Percentiles rank a stretch among this genome's conserved stretches.
Conservation (phyloP, 2,888 invertebrate species). For the Campaea margaritaria region DNA sequence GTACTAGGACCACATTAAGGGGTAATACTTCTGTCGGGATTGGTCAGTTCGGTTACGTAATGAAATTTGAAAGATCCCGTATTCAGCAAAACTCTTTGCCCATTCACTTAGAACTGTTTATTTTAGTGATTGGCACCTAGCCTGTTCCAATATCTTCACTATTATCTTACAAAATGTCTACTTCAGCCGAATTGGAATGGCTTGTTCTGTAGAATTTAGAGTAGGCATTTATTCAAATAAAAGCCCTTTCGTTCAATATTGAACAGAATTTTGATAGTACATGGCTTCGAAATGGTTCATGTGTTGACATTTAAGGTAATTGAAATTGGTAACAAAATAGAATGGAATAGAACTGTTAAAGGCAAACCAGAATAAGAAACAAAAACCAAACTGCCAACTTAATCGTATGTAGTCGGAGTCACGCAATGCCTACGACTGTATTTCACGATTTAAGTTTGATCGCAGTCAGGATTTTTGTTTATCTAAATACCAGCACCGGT, state of each 20-base stretch:
- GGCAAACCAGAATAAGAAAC: too few relatives aligned
- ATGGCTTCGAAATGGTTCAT: conserved; percentile 15
- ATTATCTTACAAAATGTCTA: conserved; percentile 31
- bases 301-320: conserved; percentile 1
- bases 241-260: conserved; percentile 25
- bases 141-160: conserved; percentile 30
- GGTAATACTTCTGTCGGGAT: conserved; percentile 11
- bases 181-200: conserved; percentile 27
- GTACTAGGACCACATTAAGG: not conserved
- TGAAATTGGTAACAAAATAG: not conserved
- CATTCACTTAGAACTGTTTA: conserved; percentile 29
- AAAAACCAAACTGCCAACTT: too few relatives aligned
- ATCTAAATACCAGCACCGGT: too few relatives aligned
- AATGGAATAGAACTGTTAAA: too few relatives aligned
- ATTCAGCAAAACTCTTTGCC: conserved; percentile 30
- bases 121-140: conserved; percentile 34
- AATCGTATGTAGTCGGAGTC: too few relatives aligned
- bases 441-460: too few relatives aligned
- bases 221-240: conserved; percentile 32
- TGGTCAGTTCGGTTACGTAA: conserved; percentile 22
- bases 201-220: conserved; percentile 30
- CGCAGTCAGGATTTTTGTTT: too few relatives aligned
- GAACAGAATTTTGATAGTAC: conserved; percentile 17
- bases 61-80: conserved; percentile 30
- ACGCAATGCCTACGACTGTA: too few relatives aligned